These are phyloP conservation scores for Eulemur rufifrons DNA, from an alignment of 2,113 vertebrate species.

Conservation along the genomic window DNA sequence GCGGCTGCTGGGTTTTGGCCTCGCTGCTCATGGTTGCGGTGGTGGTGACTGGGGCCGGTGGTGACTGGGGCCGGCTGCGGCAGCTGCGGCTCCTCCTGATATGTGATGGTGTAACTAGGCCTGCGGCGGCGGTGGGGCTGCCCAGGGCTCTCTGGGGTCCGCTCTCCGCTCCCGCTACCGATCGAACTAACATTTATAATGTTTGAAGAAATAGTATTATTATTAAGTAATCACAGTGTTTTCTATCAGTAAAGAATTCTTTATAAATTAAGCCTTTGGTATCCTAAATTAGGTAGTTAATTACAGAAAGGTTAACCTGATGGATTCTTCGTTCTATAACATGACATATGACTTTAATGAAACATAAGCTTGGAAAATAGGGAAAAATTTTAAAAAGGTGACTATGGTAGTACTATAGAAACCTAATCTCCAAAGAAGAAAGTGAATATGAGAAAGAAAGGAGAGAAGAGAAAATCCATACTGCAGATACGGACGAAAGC, in stretches of 20 bases:
- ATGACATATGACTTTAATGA: not conserved
- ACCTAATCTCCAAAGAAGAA: not conserved
- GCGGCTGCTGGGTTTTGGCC: no score
- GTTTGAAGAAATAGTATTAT: slow-evolving; percentile 5
- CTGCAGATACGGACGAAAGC: not conserved
- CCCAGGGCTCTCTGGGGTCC: no score
- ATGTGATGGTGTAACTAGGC: no score
- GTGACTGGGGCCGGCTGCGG: no score
- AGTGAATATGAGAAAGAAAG: not conserved
- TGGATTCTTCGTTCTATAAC: not conserved
- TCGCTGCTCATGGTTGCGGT: no score
- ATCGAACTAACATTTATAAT: not conserved
- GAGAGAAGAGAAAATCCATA: not conserved
- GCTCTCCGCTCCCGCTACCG: no score
- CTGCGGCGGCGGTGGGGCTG: no score
- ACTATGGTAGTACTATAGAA: not conserved
- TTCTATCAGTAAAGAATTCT: not conserved
- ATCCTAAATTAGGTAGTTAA: not conserved
- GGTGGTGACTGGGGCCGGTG: no score
- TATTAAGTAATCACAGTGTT: not conserved
- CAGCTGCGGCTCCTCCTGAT: no score
- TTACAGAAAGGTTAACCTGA: not conserved
- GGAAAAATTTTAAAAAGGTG: not conserved
- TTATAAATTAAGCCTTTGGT: not conserved
- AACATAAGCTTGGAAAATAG: not conserved